phyloP scores from a whole-genome alignment of 1,140 invertebrate species.

The Myzus persicae region DNA sequence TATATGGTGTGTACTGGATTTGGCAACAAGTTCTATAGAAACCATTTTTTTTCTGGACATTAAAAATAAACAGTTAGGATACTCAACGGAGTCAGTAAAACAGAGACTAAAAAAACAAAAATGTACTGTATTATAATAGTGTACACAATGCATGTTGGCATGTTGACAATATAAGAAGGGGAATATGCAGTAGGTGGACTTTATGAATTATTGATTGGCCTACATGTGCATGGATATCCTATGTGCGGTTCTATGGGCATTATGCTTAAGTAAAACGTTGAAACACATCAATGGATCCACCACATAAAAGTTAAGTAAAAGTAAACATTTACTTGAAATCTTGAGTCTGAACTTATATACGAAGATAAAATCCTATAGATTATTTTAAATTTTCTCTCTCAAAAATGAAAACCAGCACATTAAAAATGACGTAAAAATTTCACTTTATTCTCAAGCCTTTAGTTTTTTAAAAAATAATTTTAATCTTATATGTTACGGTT shows the following conservation, averaged over 20 bases:
- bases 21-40: constrained; percentile 38
- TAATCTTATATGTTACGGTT: background rate
- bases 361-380: background rate
- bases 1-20: constrained; percentile 34
- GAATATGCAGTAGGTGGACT: constrained; percentile 45
- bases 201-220: constrained; percentile 57
- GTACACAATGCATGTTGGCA: constrained; percentile 44
- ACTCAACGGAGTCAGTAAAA: constrained; percentile 36
- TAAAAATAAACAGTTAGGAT: constrained; percentile 49
- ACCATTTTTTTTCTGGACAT: constrained; percentile 19
- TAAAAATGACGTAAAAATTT: background rate
- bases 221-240: constrained; percentile 40
- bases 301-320: background rate
- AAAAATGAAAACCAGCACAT: background rate
- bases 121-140: constrained; percentile 15
- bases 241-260: background rate
- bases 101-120: constrained; percentile 37
- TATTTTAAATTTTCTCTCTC: background rate
- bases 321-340: constrained; percentile 19
- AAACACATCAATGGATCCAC: constrained; percentile 18
- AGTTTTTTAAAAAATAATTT: background rate
- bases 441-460: background rate
- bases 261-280: constrained; percentile 12
- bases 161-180: constrained; percentile 41
- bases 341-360: background rate